phyloP scores from a whole-genome alignment of 53 echinoderm and acorn worm genomes.

The Paracentrotus lividus region DNA sequence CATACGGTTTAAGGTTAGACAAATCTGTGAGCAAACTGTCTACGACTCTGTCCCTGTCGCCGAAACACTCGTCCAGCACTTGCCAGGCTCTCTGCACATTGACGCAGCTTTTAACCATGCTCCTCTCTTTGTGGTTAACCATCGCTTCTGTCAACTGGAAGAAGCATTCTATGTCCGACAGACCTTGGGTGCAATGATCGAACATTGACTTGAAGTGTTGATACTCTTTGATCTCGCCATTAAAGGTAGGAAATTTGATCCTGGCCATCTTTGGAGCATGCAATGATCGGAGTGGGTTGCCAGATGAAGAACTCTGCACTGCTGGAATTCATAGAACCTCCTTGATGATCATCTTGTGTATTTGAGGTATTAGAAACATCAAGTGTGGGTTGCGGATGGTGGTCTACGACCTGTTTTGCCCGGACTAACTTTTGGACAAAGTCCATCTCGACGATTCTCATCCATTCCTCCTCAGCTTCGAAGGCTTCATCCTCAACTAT shows the following conservation, averaged over 20 bases:
- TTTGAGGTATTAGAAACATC: too few relatives aligned
- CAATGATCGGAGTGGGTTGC: neutral
- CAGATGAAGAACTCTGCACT: neutral
- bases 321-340: neutral
- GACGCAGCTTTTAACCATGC: constrained; percentile 76
- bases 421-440: constrained; percentile 29
- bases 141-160: constrained; percentile 85
- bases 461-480: constrained; percentile 35
- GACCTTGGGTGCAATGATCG: constrained; percentile 64
- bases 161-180: constrained; percentile 83
- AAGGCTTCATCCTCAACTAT: neutral
- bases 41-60: constrained; percentile 78
- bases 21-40: constrained; percentile 80
- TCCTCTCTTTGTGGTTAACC: constrained; percentile 70
- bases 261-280: constrained; percentile 75
- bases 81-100: constrained; percentile 79
- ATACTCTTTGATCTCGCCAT: constrained; percentile 79
- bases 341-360: neutral
- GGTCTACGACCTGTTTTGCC: constrained; percentile 28
- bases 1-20: constrained; percentile 77
- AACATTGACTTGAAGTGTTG: constrained; percentile 75
- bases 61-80: constrained; percentile 79
- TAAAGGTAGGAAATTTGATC: constrained; percentile 75
- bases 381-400: neutral
- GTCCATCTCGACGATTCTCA: too few relatives aligned